Evolutionary conservation across 2,888 invertebrate species (phyloP), one percentile per base, ranked within the genome.

Genomic region (Phaonia tiefii): DNA sequence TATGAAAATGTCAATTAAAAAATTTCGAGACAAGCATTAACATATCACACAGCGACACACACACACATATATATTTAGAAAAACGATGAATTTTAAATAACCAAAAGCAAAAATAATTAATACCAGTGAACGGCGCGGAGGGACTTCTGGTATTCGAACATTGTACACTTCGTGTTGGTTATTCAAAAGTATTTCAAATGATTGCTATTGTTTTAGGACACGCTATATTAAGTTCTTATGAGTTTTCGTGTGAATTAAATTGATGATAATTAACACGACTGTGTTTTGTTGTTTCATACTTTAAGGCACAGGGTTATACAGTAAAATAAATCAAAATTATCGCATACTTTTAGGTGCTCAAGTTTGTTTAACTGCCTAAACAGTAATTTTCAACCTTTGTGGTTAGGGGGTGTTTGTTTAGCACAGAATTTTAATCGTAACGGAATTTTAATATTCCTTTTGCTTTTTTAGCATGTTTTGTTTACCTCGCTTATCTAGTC

Each of bases 1-100:
- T 49, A 72, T 49, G 71, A 39, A 72, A 72, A 63, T 72, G 72
- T 72, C 60, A 72, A 72, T 63, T 60, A 63, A 37, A 51, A 63
- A 17, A 44, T 49, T 60, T 71, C 4, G 26, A 56, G 56, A 44
- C 44, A 31, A n/a, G 17, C 42, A 25, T 46, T 46, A 70, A 58
- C 17, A 46, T 58, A 46, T 44, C 31, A 31, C 22, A 71, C 1
- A 20, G 25, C 25, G 11, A 58, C 46, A 71, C 17, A 17, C 46
- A 37, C 37, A 54, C 13, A 69, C 49, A 66, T 44, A 44, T 37
- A 44, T 11, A 65, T n/a, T 26, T n/a, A n/a, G 22, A 1, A 56
- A 56, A 4, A 56, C 1, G 56, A 39, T 25, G 42, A 20, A 13
- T 37, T 76, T 76, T 26, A 51, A 65, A 77, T 72, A 65, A 22